Conservation (phyloP, 2,888 invertebrate genomes). For the Eristalis arbustorum region DNA sequence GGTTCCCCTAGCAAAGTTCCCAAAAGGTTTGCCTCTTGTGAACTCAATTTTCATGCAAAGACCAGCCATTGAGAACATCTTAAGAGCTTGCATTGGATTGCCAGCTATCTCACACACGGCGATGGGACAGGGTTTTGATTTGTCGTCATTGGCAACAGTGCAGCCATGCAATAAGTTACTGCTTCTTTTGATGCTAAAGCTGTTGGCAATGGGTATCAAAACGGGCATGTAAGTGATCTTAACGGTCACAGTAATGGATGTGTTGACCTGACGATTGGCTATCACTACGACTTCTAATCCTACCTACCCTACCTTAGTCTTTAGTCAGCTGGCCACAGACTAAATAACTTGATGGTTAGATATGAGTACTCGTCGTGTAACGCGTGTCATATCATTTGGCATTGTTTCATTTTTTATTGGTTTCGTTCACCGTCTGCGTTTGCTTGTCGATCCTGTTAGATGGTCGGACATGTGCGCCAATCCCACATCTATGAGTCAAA, state of each 20-base stretch:
- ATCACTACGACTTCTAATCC: no score
- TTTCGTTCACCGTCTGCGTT: no score
- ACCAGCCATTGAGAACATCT: constrained; percentile 91
- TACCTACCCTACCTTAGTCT: no score
- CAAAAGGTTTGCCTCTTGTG: constrained; percentile 89
- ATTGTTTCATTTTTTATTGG: no score
- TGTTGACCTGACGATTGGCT: constrained; percentile 65
- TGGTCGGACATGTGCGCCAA: no score
- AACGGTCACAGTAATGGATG: constrained; percentile 72
- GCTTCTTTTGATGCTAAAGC: constrained; percentile 65
- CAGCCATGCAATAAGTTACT: constrained; percentile 75
- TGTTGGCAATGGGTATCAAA: constrained; percentile 70
- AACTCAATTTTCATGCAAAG: constrained; percentile 95
- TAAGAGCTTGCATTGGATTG: constrained; percentile 91
- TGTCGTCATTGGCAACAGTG: constrained; percentile 75
- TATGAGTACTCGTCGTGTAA: no score
- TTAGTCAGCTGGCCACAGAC: no score
- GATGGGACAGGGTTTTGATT: constrained; percentile 83
- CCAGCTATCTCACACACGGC: constrained; percentile 88
- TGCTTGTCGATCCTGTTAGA: no score
- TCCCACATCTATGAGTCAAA: no score
- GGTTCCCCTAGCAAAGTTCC: constrained; percentile 93
- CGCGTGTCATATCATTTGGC: no score
- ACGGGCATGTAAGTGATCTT: constrained; percentile 72
- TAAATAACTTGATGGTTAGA: no score